A percentile compares a stretch with the other conserved stretches of the same genome.
phyloP scores from a whole-genome alignment of 2,113 vertebrate genomes.

The Corydoras maculifer region DNA sequence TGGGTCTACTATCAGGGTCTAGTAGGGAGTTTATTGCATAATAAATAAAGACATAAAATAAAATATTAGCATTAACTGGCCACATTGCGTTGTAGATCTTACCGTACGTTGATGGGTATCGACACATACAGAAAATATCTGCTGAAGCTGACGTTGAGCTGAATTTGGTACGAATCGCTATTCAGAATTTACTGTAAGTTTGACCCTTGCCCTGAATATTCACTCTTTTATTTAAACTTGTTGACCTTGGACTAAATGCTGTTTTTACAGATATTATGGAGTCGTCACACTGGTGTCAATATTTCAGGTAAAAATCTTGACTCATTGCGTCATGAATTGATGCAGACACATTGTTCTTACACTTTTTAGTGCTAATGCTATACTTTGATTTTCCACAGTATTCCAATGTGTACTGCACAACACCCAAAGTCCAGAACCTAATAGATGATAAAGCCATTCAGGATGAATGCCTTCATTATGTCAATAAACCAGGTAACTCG shows the following conservation, averaged over 20 bases:
- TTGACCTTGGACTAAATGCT: background rate
- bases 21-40: too few species aligned
- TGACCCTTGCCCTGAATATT: background rate
- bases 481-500: conserved; percentile 83
- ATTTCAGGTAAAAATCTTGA: too few species aligned
- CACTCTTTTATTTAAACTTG: background rate
- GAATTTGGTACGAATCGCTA: conserved; percentile 91
- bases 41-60: too few species aligned
- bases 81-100: conserved; percentile 70
- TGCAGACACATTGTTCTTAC: too few species aligned
- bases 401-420: conserved; percentile 95
- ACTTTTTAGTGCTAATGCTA: background rate
- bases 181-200: conserved; percentile 92
- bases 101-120: conserved; percentile 90
- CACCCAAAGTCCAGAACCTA: conserved; percentile 87
- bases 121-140: conserved; percentile 94
- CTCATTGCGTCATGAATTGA: too few species aligned
- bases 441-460: conserved; percentile 91
- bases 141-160: conserved; percentile 94
- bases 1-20: too few species aligned
- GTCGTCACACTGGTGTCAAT: too few species aligned
- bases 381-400: conserved; percentile 66
- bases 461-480: conserved; percentile 84
- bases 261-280: too few species aligned
- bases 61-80: too few species aligned